These are phyloP conservation scores for Dasypogon diadema DNA, from an alignment of 2,888 invertebrate genomes.

Conservation along the genomic window DNA sequence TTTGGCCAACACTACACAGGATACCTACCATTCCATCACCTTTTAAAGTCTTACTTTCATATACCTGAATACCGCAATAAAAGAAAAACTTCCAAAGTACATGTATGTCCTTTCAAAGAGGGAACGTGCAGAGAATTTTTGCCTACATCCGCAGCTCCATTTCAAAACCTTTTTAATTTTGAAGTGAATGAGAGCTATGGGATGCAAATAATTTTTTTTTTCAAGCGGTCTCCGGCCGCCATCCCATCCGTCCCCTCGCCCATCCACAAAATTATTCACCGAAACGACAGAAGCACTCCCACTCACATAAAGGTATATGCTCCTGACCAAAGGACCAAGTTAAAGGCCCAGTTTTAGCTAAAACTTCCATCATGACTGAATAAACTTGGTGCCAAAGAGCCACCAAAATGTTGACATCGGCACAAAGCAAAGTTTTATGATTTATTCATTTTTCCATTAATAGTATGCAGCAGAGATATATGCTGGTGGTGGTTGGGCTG, in stretches of 20 bases:
- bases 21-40: too few species aligned
- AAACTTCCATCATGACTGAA: conserved; percentile 39
- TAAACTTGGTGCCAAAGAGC: conserved; percentile 17
- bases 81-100: background rate
- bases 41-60: background rate
- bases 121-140: background rate
- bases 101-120: background rate
- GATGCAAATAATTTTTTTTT: conserved; percentile 12
- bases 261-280: conserved; percentile 12
- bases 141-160: background rate
- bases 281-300: conserved; percentile 25
- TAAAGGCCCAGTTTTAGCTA: conserved; percentile 37
- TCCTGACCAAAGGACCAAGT: conserved; percentile 26
- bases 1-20: too few species aligned
- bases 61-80: background rate
- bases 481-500: background rate
- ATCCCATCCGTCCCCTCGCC: background rate
- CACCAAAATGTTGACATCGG: background rate
- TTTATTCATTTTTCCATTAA: conserved; percentile 55
- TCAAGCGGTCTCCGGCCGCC: background rate
- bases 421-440: conserved; percentile 53
- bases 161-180: conserved; percentile 23
- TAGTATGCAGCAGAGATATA: conserved; percentile 29
- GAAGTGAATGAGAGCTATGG: conserved; percentile 5
- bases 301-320: conserved; percentile 10